These are phyloP conservation scores for Diaperis boleti DNA, from an alignment of 2,888 invertebrate genomes.

Conservation along the genomic window DNA sequence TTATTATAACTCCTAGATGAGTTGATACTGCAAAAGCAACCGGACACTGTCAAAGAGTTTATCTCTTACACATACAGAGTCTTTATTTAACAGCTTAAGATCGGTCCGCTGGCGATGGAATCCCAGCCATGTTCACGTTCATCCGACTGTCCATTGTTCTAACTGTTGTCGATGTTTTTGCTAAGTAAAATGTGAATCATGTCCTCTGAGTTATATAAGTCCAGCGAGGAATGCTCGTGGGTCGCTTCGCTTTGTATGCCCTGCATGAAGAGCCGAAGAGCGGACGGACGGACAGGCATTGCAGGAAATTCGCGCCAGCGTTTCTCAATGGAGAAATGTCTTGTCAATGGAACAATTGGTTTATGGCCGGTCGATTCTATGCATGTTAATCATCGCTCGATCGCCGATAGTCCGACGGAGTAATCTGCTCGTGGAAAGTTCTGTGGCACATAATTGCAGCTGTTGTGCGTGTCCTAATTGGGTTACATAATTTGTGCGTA, in stretches of 20 bases:
- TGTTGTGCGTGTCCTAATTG: too few species aligned
- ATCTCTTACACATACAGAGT: too few species aligned
- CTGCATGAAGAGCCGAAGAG: conserved; percentile 34
- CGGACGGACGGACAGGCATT: conserved; percentile 26
- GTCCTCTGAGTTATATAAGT: conserved; percentile 42
- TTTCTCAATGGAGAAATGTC: conserved; percentile 42
- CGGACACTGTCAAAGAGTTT: too few species aligned
- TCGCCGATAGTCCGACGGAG: conserved; percentile 9
- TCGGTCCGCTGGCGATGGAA: conserved; percentile 34
- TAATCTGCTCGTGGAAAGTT: conserved; percentile 1
- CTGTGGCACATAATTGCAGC: too few species aligned
- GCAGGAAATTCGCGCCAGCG: conserved; percentile 41
- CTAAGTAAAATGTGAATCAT: conserved; percentile 44
- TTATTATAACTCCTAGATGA: too few species aligned
- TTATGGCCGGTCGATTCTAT: conserved; percentile 26
- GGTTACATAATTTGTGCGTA: too few species aligned
- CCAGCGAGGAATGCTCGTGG: conserved; percentile 32
- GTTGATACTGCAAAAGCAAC: too few species aligned
- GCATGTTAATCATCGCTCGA: conserved; percentile 32
- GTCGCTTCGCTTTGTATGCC: conserved; percentile 42
- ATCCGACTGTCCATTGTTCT: conserved; percentile 43
- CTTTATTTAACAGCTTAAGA: conserved; percentile 26
- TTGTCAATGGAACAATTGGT: conserved; percentile 43
- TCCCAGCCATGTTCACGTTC: conserved; percentile 42
- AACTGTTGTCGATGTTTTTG: conserved; percentile 39